phyloP scores from a whole-genome alignment of 2,797 vertebrate genomes.

The Amazona finschi region DNA sequence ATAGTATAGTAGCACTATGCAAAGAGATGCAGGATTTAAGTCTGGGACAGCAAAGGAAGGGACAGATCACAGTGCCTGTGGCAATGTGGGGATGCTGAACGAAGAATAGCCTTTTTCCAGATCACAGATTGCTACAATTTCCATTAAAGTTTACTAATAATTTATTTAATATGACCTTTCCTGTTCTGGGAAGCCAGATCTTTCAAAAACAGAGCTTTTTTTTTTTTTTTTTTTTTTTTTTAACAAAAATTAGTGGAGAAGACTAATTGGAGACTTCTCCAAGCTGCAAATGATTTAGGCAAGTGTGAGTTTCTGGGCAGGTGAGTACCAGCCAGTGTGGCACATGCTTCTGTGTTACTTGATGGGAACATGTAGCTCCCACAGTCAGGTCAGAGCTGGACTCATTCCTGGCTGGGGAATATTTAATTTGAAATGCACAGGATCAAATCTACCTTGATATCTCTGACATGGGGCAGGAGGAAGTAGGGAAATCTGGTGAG shows the following conservation, averaged over 20 bases:
- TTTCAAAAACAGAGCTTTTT: background rate
- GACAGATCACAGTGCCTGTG: background rate
- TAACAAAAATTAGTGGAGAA: background rate
- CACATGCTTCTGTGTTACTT: rapidly evolving
- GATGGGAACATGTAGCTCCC: background rate
- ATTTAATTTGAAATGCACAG: background rate
- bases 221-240: rapidly evolving
- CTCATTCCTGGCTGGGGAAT: background rate
- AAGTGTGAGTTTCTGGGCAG: background rate
- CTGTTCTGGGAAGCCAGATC: background rate
- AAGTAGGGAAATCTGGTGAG: background rate
- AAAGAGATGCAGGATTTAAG: background rate
- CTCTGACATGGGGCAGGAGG: background rate
- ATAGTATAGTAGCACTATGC: background rate
- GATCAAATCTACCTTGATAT: background rate
- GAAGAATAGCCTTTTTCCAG: background rate
- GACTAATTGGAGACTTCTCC: background rate
- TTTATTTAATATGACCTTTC: background rate
- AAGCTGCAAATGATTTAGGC: background rate
- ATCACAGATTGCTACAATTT: background rate
- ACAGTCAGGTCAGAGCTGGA: background rate
- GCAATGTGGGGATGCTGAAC: background rate
- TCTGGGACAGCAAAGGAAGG: background rate
- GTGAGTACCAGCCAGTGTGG: background rate
- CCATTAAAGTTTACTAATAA: background rate